These are phyloP conservation scores for Pilophorus perplexus DNA, from an alignment of 2,888 invertebrate species.

Conservation along the genomic window DNA sequence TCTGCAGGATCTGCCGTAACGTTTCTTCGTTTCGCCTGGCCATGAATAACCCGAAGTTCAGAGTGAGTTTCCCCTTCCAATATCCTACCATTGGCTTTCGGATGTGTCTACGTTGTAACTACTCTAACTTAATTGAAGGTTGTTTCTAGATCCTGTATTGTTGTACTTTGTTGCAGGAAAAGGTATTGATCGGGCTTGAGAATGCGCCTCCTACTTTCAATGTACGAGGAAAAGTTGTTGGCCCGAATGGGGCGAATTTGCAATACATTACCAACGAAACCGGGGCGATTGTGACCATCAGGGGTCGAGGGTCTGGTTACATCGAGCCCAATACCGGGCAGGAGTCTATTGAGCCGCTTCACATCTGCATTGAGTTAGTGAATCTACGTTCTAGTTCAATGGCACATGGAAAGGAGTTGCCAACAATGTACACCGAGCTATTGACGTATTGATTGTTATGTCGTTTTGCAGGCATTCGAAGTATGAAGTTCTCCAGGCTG, in stretches of 20 bases:
- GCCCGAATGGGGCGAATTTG: conserved; percentile 68
- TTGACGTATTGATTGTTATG: neutral
- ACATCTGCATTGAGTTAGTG: conserved; percentile 68
- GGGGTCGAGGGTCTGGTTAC: conserved; percentile 66
- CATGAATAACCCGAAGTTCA: conserved; percentile 33
- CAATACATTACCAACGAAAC: conserved; percentile 76
- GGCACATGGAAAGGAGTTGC: too few relatives aligned
- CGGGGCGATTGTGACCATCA: conserved; percentile 70
- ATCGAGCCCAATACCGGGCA: conserved; percentile 59
- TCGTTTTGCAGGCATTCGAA: conserved; percentile 61
- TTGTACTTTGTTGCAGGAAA: conserved; percentile 57
- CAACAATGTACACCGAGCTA: too few relatives aligned
- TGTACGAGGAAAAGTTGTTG: conserved; percentile 70
- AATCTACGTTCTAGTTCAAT: neutral
- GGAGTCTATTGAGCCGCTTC: conserved; percentile 69
- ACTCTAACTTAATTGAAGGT: neutral
- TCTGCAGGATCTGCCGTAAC: too few relatives aligned
- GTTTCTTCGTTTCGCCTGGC: too few relatives aligned
- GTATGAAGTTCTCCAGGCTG: conserved; percentile 65
- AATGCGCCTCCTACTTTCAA: conserved; percentile 73
- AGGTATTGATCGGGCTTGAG: conserved; percentile 73
- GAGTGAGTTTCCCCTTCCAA: conserved; percentile 24
- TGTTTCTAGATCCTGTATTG: neutral
- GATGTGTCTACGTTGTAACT: neutral
- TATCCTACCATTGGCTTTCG: too few relatives aligned